A percentile compares a stretch with the other conserved stretches of the same genome.
Conservation (phyloP, 2,888 invertebrate species). For the Spilosoma lubricipeda region DNA sequence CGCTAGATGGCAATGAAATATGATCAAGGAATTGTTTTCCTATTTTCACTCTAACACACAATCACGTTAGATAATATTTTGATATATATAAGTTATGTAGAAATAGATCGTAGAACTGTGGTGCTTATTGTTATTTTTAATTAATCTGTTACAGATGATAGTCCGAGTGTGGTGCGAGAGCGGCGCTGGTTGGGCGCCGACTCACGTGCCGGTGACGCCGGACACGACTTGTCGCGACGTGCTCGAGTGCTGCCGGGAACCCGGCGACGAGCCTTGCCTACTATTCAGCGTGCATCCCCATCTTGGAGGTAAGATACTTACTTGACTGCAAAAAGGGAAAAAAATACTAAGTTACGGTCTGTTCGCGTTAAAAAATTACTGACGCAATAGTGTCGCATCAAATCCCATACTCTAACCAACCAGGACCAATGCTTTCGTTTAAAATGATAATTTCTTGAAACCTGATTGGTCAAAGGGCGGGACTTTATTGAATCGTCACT, state of each 20-base stretch:
- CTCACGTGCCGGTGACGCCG: constrained; percentile 88
- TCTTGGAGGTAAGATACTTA: constrained; percentile 78
- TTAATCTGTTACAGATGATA: constrained; percentile 84
- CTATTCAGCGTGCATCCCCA: constrained; percentile 86
- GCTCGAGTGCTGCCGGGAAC: constrained; percentile 88
- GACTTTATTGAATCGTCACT: too few relatives aligned
- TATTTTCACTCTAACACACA: not conserved
- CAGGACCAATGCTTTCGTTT: not conserved
- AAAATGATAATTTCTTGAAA: too few relatives aligned
- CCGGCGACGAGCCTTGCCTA: constrained; percentile 88
- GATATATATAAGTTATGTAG: not conserved
- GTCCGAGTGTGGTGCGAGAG: constrained; percentile 88
- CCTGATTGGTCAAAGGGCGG: too few relatives aligned
- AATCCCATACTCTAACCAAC: not conserved
- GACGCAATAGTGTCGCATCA: too few relatives aligned
- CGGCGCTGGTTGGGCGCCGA: constrained; percentile 81
- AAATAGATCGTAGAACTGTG: not conserved
- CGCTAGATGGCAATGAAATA: not conserved
- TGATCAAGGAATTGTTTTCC: not conserved
- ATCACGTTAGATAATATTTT: not conserved
- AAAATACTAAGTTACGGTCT: not conserved
- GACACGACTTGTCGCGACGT: constrained; percentile 88
- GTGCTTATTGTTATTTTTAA: not conserved
- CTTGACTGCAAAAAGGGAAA: not conserved
- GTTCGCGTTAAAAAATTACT: too few relatives aligned